Conservation (phyloP, 2,113 vertebrate species). For the Elanus axillaris region DNA sequence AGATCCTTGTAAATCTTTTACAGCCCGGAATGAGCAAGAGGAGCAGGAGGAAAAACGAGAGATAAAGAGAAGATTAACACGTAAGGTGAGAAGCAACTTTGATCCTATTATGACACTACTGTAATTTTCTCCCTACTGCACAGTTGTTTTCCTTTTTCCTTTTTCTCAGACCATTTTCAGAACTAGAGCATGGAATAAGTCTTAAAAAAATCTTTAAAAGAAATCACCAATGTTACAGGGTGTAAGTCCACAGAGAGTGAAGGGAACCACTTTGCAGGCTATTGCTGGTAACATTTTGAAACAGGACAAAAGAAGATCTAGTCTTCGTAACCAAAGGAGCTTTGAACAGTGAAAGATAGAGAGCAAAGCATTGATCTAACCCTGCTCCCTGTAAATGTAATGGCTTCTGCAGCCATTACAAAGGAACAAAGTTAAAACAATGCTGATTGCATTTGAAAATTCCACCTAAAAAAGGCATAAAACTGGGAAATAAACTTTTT, state of each 20-base stretch:
- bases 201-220: background rate
- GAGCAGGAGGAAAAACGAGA: slow-evolving; percentile 98
- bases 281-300: background rate
- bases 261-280: background rate
- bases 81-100: slow-evolving; percentile 83
- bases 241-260: background rate
- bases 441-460: background rate
- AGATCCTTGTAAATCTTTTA: slow-evolving; percentile 60
- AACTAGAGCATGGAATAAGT: background rate
- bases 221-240: background rate
- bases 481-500: background rate
- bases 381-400: background rate
- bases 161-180: background rate
- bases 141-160: background rate
- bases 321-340: background rate
- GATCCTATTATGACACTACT: background rate
- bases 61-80: slow-evolving; percentile 90
- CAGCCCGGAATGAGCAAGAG: slow-evolving; percentile 96
- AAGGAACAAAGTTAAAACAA: background rate
- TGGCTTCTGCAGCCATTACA: background rate
- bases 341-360: background rate
- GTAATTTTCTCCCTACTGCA: background rate
- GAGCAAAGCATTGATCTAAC: background rate
- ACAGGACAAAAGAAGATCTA: background rate
- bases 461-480: background rate